Base-by-base conservation (phyloP, 35 echinoderm and acorn worm genomes). In the Anneissia japonica region DNA sequence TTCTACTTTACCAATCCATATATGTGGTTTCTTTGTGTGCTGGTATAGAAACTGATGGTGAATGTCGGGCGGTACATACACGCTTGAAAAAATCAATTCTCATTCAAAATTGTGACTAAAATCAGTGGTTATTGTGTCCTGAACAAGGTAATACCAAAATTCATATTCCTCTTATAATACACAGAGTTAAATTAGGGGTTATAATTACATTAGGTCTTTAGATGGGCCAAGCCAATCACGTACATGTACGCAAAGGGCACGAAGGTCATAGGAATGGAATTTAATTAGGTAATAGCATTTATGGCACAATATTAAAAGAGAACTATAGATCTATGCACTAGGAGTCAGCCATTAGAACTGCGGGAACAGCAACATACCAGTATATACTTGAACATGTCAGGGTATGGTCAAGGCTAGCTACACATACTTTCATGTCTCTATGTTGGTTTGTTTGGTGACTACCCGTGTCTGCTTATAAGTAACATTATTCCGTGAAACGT, bases 241-340 rank as follows among this genome's bases (percentile, higher is more conserved):
- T 64, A 64, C 51, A 64, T 64, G 51, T 64, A 64, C 51, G 51
- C 51, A 23, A 64, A 64, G 51, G 51, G 11, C 26, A 64, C 51
- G 51, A 64, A 64, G 51, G 51, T 64, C 51, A 64, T 64, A 64
- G 51, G 51, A 64, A 64, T 64, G 51, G 51, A 64, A 64, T 64
- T 64, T 64, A 64, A 64, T 64, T 64, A 64, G 51, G 51, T 64
- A 64, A 64, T 64, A 64, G 51, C 51, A 64, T 64, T 64, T 64
- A 64, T 64, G 51, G 51, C 51, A 64, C 51, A 64, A 64, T 64
- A 64, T 64, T 64, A 64, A 64, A 64, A 64, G 51, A 64, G 51
- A 64, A 19, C 51, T 64, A 64, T 64, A 64, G 6, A 7, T 45
- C 5, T 64, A 26, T 64, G 26, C 51, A 64, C 6, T 64, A 64